These are phyloP conservation scores for Spodoptera frugiperda DNA, from an alignment of 1,140 invertebrate genomes.

Conservation along the genomic window DNA sequence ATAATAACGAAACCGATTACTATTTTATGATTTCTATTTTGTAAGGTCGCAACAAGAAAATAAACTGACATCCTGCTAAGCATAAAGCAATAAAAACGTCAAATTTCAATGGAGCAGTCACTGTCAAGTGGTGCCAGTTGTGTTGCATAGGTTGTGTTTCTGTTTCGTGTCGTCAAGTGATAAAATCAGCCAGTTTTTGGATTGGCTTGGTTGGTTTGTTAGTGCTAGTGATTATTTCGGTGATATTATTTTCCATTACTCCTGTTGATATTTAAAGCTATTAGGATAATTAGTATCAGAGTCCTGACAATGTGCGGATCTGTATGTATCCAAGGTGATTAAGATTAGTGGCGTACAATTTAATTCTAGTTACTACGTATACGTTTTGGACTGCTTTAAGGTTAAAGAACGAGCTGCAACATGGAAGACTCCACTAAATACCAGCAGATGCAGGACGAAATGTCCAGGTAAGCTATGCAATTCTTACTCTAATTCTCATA, in stretches of 20 bases:
- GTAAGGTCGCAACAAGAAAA: no score
- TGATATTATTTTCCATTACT: background rate
- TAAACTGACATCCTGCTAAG: no score
- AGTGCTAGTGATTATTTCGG: no score
- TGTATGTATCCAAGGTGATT: slow-evolving; percentile 64
- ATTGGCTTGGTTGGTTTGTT: no score
- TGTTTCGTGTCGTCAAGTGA: no score
- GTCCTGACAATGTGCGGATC: slow-evolving; percentile 47
- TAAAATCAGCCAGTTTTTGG: no score
- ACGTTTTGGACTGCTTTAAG: slow-evolving; percentile 82
- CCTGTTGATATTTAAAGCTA: background rate
- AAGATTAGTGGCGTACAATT: slow-evolving; percentile 48
- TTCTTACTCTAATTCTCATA: background rate
- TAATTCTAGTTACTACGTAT: slow-evolving; percentile 57
- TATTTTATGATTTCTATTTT: no score
- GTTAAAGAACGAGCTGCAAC: slow-evolving; percentile 66
- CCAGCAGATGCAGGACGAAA: slow-evolving; percentile 93
- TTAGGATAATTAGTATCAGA: slow-evolving; percentile 8
- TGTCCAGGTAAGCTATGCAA: slow-evolving; percentile 88
- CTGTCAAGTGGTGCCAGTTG: no score
- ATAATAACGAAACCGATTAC: no score
- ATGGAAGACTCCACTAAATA: slow-evolving; percentile 86
- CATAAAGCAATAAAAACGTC: no score
- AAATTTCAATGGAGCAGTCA: no score
- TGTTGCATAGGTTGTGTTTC: no score